Evolutionary conservation across 2,797 vertebrate genomes (phyloP).

Genomic region (Cynodonichthys magdalenae): DNA sequence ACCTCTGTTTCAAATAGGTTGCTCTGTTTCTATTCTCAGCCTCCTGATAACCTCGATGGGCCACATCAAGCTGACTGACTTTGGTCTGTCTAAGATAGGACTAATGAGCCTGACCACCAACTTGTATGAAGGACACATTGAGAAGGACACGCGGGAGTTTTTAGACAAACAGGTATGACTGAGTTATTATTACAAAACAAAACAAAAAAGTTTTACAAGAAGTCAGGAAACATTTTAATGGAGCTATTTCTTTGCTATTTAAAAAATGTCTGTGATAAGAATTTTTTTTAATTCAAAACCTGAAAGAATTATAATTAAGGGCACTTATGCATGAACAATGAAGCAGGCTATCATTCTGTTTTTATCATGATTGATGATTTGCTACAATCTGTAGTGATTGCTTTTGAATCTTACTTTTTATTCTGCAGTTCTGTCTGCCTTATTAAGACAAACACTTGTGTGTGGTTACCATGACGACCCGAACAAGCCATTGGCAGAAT

Average conservation of each 20-base stretch:
- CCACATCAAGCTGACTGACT: slow-evolving; percentile 92
- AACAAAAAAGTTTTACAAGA: not conserved
- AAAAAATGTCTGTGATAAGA: not conserved
- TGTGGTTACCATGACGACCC: too few species aligned
- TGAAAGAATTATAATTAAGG: too few species aligned
- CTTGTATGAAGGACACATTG: slow-evolving; percentile 91
- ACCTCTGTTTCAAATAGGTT: not conserved
- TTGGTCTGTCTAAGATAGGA: slow-evolving; percentile 92
- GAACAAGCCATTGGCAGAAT: too few species aligned
- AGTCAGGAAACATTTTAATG: not conserved
- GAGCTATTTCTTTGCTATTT: not conserved
- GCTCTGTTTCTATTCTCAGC: slow-evolving; percentile 63
- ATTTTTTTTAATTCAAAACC: too few species aligned
- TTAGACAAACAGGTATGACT: slow-evolving; percentile 88
- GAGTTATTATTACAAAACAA: too few species aligned
- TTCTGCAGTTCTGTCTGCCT: too few species aligned
- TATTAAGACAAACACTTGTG: too few species aligned
- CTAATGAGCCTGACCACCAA: slow-evolving; percentile 94
- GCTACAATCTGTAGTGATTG: too few species aligned
- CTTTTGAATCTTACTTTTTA: too few species aligned
- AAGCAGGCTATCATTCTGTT: too few species aligned
- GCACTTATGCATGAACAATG: too few species aligned
- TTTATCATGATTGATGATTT: too few species aligned
- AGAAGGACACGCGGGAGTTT: slow-evolving; percentile 92
- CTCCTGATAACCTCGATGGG: slow-evolving; percentile 94